phyloP scores from a whole-genome alignment of 2,888 invertebrate species.

The Drosophila robusta region DNA sequence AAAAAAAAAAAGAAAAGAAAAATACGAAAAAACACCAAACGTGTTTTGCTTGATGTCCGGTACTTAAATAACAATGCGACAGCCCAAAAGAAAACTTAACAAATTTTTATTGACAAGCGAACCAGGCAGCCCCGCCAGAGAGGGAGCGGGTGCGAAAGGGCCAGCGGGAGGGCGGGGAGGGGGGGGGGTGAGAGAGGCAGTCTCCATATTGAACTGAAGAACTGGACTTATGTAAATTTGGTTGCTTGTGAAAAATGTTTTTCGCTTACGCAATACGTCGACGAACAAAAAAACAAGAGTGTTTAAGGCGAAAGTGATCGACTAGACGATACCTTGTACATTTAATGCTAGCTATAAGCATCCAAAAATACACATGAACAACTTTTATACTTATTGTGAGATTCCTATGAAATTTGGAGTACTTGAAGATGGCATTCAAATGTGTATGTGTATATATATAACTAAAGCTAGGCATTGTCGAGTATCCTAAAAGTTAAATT shows the following conservation, averaged over 20 bases:
- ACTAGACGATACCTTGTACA: not conserved
- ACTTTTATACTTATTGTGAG: too few species aligned
- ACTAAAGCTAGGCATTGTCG: too few species aligned
- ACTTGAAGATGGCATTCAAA: too few species aligned
- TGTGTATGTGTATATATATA: too few species aligned
- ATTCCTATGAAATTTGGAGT: too few species aligned
- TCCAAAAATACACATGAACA: too few species aligned
- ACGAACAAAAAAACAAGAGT: constrained; percentile 7
- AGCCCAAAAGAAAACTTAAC: constrained; percentile 41
- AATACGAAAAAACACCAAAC: constrained; percentile 39
- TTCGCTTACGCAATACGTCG: constrained; percentile 44
- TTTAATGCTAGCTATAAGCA: too few species aligned
- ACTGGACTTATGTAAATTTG: constrained; percentile 50
- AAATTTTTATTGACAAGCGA: constrained; percentile 28
- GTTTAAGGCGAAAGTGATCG: not conserved
- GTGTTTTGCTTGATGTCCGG: constrained; percentile 70
- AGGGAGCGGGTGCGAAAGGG: not conserved
- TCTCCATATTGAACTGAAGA: constrained; percentile 42
- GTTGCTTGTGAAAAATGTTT: constrained; percentile 36
- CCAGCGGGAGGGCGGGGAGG: not conserved
- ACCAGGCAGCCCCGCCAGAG: not conserved
- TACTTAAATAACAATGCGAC: constrained; percentile 65
- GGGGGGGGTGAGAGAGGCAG: not conserved
- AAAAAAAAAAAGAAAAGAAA: not conserved
- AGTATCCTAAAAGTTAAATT: too few species aligned